Evolutionary conservation across 1,140 invertebrate species (phyloP).

Genomic region (Akabosia matsudoensis): DNA sequence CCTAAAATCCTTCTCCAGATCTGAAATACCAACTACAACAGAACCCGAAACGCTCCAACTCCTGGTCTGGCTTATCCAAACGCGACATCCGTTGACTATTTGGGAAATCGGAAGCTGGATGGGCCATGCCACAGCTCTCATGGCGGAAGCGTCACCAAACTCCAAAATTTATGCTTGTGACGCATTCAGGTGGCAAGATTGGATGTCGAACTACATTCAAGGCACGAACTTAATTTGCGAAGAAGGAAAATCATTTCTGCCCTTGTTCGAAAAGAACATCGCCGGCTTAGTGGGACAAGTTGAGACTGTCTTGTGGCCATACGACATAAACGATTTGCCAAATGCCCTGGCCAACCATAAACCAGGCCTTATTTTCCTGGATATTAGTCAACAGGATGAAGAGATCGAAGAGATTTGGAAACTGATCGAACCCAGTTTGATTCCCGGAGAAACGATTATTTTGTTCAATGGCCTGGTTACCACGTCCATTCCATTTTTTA

Average conservation of each 20-base stretch:
- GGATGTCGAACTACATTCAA: constrained; percentile 29
- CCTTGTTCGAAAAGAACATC: constrained; percentile 3
- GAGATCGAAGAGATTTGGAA: constrained; percentile 33
- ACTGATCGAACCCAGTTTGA: constrained; percentile 17
- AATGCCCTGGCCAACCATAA: constrained; percentile 2
- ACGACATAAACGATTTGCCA: constrained; percentile 27
- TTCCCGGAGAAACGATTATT: constrained; percentile 29
- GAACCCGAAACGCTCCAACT: constrained; percentile 31
- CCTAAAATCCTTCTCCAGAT: not conserved
- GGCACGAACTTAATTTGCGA: not conserved
- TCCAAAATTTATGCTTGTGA: constrained; percentile 36
- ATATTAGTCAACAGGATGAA: constrained; percentile 35
- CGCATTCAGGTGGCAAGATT: constrained; percentile 34
- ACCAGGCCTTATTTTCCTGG: constrained; percentile 30
- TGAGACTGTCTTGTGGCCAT: constrained; percentile 31
- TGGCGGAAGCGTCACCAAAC: not conserved
- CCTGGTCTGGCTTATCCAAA: constrained; percentile 22
- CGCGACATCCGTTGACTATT: constrained; percentile 15
- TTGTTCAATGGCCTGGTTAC: constrained; percentile 27
- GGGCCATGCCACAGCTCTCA: constrained; percentile 31
- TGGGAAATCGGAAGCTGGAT: constrained; percentile 39
- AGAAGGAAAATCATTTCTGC: constrained; percentile 10
- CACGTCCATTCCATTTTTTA: constrained; percentile 33
- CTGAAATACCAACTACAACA: constrained; percentile 34
- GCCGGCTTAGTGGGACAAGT: not conserved